Conservation (phyloP, 2,113 vertebrate species). For the Ophthalmotilapia sp. region DNA sequence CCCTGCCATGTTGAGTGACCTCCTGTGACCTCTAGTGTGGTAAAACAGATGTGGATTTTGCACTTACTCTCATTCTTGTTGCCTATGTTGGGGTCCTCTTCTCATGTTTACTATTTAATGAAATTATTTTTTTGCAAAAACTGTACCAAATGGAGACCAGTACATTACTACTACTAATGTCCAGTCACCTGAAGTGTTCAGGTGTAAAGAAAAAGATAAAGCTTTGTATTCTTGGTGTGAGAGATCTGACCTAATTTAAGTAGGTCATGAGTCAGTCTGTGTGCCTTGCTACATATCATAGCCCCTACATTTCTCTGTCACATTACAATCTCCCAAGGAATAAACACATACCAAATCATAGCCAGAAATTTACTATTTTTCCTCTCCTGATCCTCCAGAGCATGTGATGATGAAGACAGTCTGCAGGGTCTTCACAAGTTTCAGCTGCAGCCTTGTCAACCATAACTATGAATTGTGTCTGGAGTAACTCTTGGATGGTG, state of each 20-base stretch:
- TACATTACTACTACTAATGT: neutral
- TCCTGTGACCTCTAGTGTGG: neutral
- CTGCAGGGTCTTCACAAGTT: neutral
- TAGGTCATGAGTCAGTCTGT: neutral
- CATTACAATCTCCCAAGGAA: neutral
- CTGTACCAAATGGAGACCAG: neutral
- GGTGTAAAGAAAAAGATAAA: neutral
- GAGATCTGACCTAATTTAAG: neutral
- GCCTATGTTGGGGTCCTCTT: neutral
- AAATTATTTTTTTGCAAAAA: neutral
- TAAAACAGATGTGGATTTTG: neutral
- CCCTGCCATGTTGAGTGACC: neutral
- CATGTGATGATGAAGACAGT: neutral
- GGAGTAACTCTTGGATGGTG: neutral
- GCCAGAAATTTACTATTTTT: neutral
- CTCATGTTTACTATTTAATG: neutral
- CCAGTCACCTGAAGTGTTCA: neutral
- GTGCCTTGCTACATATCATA: neutral
- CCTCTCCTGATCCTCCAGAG: neutral
- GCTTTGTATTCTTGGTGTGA: neutral
- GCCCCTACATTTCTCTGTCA: neutral
- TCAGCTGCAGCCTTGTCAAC: neutral
- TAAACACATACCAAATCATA: neutral
- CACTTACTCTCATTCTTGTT: neutral
- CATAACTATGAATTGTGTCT: neutral